Conservation (phyloP, 2,113 vertebrate species). For the Perca fluviatilis region DNA sequence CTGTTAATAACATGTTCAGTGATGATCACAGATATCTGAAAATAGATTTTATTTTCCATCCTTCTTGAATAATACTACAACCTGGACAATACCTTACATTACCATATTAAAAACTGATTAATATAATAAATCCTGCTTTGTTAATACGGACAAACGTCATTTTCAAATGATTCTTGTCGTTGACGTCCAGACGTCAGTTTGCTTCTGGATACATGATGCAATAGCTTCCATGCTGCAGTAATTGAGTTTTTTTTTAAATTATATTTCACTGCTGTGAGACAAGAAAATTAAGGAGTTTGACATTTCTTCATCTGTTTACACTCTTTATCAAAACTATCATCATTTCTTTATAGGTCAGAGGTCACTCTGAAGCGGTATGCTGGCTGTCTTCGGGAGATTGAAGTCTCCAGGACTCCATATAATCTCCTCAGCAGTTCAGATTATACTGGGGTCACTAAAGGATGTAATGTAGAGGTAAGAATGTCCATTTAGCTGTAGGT, state of each 20-base stretch:
- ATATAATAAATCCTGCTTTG: not conserved
- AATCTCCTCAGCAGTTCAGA: conserved; percentile 95
- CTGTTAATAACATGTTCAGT: conserved; percentile 11
- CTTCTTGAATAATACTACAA: not conserved
- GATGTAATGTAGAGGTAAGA: conserved; percentile 93
- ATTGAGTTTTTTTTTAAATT: conserved; percentile 34
- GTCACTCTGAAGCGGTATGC: conserved; percentile 91
- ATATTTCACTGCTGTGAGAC: conserved; percentile 25
- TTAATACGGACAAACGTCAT: conserved; percentile 53
- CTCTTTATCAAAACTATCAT: conserved; percentile 21
- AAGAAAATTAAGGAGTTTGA: not conserved
- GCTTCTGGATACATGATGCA: conserved; percentile 52
- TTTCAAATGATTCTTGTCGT: conserved; percentile 47
- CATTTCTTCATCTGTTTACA: not conserved
- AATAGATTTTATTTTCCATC: not conserved
- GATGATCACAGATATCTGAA: not conserved
- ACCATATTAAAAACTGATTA: not conserved
- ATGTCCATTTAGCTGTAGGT: not conserved
- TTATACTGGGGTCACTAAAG: conserved; percentile 95
- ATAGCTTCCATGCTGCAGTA: conserved; percentile 58
- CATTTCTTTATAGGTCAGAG: conserved; percentile 88
- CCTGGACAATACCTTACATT: not conserved
- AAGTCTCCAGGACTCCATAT: conserved; percentile 95
- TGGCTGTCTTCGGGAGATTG: conserved; percentile 96
- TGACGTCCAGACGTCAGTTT: conserved; percentile 26